These are phyloP conservation scores for Mormyrus lacerda DNA, from an alignment of 2,113 vertebrate species.

Conservation along the genomic window DNA sequence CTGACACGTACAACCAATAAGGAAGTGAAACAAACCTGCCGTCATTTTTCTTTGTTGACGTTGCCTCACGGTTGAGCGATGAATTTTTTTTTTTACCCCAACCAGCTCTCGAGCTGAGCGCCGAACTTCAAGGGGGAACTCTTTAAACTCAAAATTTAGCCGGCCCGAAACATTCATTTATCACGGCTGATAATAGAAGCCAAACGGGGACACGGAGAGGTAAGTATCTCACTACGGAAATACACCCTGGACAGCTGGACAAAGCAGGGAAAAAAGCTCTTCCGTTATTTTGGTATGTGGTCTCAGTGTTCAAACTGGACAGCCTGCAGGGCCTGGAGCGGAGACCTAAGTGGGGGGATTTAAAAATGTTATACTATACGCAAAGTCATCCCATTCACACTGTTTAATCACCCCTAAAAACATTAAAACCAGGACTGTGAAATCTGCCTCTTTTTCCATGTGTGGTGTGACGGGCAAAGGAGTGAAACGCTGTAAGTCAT, in stretches of 20 bases:
- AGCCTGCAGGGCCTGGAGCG: neutral
- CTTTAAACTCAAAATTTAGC: slow-evolving; percentile 19
- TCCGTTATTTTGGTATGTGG: neutral
- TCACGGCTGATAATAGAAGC: slow-evolving; percentile 9
- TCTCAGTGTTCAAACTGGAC: neutral
- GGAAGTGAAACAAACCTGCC: slow-evolving; percentile 10
- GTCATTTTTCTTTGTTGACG: slow-evolving; percentile 22
- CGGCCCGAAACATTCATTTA: slow-evolving; percentile 8
- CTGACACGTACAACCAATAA: slow-evolving; percentile 19
- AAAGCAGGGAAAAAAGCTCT: neutral
- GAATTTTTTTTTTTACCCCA: slow-evolving; percentile 6
- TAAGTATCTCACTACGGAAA: neutral
- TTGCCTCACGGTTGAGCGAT: slow-evolving; percentile 1
- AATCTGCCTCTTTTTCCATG: neutral
- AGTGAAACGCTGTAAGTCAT: slow-evolving; percentile 5
- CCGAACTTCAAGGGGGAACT: slow-evolving; percentile 6
- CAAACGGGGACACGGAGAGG: neutral
- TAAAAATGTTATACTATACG: slow-evolving; percentile 31
- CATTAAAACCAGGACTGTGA: neutral
- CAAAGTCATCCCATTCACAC: slow-evolving; percentile 17
- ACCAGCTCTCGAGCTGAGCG: neutral
- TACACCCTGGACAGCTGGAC: neutral
- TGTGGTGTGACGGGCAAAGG: neutral
- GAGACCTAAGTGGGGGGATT: slow-evolving; percentile 18
- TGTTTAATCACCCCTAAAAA: slow-evolving; percentile 1